Conservation (phyloP, 1,140 invertebrate species). For the Procambarus clarkii region DNA sequence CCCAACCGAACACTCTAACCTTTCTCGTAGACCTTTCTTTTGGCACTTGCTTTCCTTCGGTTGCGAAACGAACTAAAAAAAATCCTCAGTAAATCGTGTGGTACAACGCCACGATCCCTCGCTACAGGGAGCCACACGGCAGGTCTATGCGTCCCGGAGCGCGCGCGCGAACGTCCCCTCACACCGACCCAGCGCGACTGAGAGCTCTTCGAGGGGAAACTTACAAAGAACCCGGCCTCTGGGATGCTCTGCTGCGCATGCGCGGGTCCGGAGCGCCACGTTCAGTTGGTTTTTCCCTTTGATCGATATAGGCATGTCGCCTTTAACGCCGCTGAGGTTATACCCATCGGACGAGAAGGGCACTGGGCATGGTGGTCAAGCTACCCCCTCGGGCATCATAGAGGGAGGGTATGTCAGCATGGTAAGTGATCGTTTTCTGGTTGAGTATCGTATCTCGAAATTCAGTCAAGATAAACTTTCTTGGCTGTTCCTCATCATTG, state of each 20-base stretch:
- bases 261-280: background rate
- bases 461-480: too few relatives aligned
- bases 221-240: conserved; percentile 41
- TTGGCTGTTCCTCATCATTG: too few relatives aligned
- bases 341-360: background rate
- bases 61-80: background rate
- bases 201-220: conserved; percentile 47
- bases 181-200: conserved; percentile 41
- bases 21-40: background rate
- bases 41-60: background rate
- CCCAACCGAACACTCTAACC: background rate
- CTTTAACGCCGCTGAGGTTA: background rate
- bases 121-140: background rate
- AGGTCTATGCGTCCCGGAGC: background rate
- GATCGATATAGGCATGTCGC: conserved; percentile 33
- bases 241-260: background rate
- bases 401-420: too few relatives aligned
- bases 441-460: too few relatives aligned
- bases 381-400: too few relatives aligned
- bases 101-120: background rate
- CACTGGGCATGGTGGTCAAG: background rate
- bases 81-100: background rate
- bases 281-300: conserved; percentile 22
- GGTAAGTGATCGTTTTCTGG: too few relatives aligned
- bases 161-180: conserved; percentile 19